Conservation (phyloP, 2,797 vertebrate genomes). For the Neopelma chrysocephalum region DNA sequence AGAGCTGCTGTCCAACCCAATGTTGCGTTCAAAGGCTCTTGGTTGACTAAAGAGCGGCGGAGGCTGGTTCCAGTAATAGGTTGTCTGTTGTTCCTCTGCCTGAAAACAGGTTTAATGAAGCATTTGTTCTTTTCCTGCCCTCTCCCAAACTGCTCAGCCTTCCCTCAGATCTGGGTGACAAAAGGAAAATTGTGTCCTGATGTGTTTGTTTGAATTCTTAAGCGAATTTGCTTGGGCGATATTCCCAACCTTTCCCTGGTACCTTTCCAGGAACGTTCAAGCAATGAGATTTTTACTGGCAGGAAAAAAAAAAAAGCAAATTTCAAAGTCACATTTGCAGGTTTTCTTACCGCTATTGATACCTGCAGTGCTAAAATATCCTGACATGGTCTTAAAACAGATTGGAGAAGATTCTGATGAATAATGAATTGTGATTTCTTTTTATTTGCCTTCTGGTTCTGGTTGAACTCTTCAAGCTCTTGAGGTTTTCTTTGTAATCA, state of each 20-base stretch:
- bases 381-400: slow-evolving; percentile 32
- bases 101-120: slow-evolving; percentile 19
- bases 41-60: not conserved
- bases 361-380: slow-evolving; percentile 43
- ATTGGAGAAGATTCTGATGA: slow-evolving; percentile 39
- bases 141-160: not conserved
- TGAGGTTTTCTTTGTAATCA: not conserved
- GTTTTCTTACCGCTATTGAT: not conserved
- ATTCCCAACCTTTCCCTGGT: slow-evolving; percentile 53
- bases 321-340: slow-evolving; percentile 45
- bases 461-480: slow-evolving; percentile 26
- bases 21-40: not conserved
- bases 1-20: not conserved
- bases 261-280: slow-evolving; percentile 22
- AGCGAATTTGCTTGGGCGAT: slow-evolving; percentile 24
- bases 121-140: slow-evolving; percentile 33
- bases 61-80: not conserved
- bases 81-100: not conserved
- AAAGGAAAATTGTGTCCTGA: slow-evolving; percentile 34
- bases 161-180: slow-evolving; percentile 8
- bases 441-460: slow-evolving; percentile 45
- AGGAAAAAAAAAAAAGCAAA: not conserved
- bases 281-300: slow-evolving; percentile 10
- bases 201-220: slow-evolving; percentile 43
- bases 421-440: slow-evolving; percentile 53